These are phyloP conservation scores for Dryomyza anilis DNA, from an alignment of 2,888 invertebrate genomes.

Conservation along the genomic window DNA sequence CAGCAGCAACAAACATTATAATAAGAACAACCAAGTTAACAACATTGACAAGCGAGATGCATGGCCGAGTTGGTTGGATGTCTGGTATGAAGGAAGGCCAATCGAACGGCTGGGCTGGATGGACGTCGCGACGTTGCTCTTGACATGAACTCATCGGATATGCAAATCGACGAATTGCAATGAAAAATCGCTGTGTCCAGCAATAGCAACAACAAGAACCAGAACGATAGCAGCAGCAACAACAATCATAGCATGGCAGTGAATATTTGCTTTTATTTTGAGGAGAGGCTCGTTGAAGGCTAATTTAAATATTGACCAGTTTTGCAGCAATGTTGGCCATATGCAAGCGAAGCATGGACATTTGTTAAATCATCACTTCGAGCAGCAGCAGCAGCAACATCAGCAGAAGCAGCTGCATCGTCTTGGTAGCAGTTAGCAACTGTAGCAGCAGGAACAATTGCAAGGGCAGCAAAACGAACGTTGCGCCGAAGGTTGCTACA, in stretches of 20 bases:
- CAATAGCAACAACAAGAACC: neutral
- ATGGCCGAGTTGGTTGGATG: constrained; percentile 8
- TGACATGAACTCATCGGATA: constrained; percentile 26
- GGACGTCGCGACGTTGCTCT: constrained; percentile 13
- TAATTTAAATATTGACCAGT: constrained; percentile 24
- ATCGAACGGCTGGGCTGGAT: constrained; percentile 7
- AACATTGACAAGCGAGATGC: constrained; percentile 24
- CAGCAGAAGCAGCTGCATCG: constrained; percentile 8
- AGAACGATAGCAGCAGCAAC: neutral
- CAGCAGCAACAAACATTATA: constrained; percentile 19
- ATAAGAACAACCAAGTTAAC: constrained; percentile 24
- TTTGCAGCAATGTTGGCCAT: neutral
- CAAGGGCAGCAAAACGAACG: neutral
- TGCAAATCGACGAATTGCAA: constrained; percentile 27
- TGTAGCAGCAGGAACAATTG: neutral
- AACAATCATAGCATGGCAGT: neutral
- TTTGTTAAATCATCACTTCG: constrained; percentile 23
- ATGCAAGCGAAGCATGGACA: constrained; percentile 7
- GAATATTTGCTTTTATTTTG: neutral
- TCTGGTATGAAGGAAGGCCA: neutral
- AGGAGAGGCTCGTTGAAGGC: neutral
- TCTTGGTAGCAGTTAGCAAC: neutral
- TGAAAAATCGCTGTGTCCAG: constrained; percentile 22
- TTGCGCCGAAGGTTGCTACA: constrained; percentile 13
- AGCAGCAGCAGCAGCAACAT: constrained; percentile 17